phyloP scores from a whole-genome alignment of 2,797 vertebrate species.

The Leptoclinus maculatus region DNA sequence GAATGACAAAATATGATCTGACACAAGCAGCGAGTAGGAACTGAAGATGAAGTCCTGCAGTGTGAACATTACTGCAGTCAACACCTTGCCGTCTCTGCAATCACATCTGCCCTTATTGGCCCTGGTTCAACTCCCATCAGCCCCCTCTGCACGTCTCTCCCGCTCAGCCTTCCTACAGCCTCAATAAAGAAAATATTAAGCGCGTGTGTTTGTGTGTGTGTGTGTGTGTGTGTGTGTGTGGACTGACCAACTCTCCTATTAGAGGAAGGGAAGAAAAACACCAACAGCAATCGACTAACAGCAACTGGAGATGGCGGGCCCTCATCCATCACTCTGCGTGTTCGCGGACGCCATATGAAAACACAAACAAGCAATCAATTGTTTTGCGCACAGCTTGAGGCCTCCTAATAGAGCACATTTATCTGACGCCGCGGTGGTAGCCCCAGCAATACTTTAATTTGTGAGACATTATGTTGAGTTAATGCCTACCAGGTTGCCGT shows the following conservation, averaged over 20 bases:
- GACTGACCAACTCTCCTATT: conserved; percentile 56
- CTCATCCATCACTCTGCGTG: conserved; percentile 78
- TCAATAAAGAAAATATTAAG: conserved; percentile 57
- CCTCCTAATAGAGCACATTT: conserved; percentile 81
- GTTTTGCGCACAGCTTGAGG: conserved; percentile 77
- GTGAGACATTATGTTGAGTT: conserved; percentile 85
- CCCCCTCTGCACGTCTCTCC: conserved; percentile 22
- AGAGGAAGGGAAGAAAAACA: conserved; percentile 47
- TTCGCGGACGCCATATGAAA: conserved; percentile 74
- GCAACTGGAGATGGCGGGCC: conserved; percentile 68
- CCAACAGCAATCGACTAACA: conserved; percentile 57
- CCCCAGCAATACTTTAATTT: conserved; percentile 83
- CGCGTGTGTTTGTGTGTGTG: not conserved
- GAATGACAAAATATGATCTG: conserved; percentile 19
- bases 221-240: conserved; percentile 1
- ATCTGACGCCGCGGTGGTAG: conserved; percentile 77
- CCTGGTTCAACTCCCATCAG: conserved; percentile 53
- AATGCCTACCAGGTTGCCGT: conserved; percentile 81
- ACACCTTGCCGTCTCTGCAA: conserved; percentile 50
- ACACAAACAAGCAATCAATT: conserved; percentile 85
- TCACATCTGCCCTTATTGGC: conserved; percentile 53
- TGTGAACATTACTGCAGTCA: conserved; percentile 50
- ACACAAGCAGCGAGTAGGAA: conserved; percentile 8
- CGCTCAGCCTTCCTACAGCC: conserved; percentile 43
- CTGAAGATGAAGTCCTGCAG: conserved; percentile 6